Evolutionary conservation across 2,797 vertebrate species (phyloP).

Genomic region (Antennarius maculatus): DNA sequence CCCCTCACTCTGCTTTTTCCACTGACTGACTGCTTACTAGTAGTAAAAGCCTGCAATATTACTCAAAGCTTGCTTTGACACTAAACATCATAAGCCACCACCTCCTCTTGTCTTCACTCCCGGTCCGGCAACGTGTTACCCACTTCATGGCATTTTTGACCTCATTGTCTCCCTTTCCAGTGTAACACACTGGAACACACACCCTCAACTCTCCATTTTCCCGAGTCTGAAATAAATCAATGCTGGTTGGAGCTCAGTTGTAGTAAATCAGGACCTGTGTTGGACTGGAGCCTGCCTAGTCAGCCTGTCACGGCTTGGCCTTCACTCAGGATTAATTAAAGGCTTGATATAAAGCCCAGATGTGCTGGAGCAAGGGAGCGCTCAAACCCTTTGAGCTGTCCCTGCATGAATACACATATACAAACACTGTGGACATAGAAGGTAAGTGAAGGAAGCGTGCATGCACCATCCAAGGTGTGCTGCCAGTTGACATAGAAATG

Average conservation of each 20-base stretch:
- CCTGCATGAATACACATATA: slow-evolving; percentile 11
- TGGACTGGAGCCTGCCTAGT: slow-evolving; percentile 98
- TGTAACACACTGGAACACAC: slow-evolving; percentile 81
- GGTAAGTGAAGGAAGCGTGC: slow-evolving; percentile 28
- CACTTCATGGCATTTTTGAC: slow-evolving; percentile 57
- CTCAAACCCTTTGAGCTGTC: slow-evolving; percentile 83
- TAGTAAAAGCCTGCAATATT: slow-evolving; percentile 17
- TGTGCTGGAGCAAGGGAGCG: slow-evolving; percentile 90
- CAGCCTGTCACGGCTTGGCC: slow-evolving; percentile 98
- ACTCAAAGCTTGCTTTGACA: slow-evolving; percentile 30
- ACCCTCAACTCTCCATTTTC: slow-evolving; percentile 66
- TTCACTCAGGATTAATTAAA: slow-evolving; percentile 99
- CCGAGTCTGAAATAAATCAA: slow-evolving; percentile 97
- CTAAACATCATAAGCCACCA: slow-evolving; percentile 25
- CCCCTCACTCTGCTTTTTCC: slow-evolving; percentile 18
- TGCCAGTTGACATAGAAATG: slow-evolving; percentile 22
- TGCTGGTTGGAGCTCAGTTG: slow-evolving; percentile 93
- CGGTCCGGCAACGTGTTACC: slow-evolving; percentile 39
- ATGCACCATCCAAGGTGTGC: slow-evolving; percentile 19
- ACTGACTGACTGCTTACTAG: slow-evolving; percentile 33
- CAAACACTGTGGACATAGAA: slow-evolving; percentile 28
- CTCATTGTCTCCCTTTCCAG: slow-evolving; percentile 56
- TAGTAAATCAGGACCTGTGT: slow-evolving; percentile 99
- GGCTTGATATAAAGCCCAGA: slow-evolving; percentile 99
- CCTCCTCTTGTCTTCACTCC: slow-evolving; percentile 31